Conservation (phyloP, 2,797 vertebrate species). For the Pangasius mekongensis region DNA sequence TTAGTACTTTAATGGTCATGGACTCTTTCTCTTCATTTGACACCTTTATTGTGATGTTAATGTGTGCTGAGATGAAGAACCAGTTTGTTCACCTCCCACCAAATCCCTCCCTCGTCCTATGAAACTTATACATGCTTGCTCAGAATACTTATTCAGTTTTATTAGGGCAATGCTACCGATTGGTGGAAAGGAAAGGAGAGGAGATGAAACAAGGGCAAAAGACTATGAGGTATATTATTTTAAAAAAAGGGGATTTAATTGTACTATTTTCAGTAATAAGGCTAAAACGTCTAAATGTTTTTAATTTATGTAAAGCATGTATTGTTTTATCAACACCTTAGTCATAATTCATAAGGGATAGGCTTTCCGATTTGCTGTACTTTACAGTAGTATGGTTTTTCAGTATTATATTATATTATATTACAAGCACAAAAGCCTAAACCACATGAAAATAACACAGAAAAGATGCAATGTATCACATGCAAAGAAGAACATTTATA, state of each 20-base stretch:
- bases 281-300: not conserved
- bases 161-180: not conserved
- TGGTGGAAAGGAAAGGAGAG: not conserved
- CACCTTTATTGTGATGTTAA: not conserved
- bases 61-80: not conserved
- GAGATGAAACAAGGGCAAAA: not conserved
- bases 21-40: not conserved
- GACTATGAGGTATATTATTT: not conserved
- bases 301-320: not conserved
- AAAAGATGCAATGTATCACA: not conserved
- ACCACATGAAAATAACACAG: not conserved
- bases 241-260: not conserved
- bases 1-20: not conserved
- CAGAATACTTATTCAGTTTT: constrained; percentile 3
- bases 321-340: not conserved
- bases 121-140: not conserved
- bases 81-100: not conserved
- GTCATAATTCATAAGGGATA: too few species aligned
- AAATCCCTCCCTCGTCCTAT: not conserved
- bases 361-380: not conserved
- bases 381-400: not conserved
- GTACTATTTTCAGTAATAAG: not conserved
- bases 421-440: not conserved
- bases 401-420: not conserved
- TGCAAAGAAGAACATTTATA: not conserved